These are phyloP conservation scores for Bacillus rossius DNA, from an alignment of 1,140 invertebrate genomes.

Conservation along the genomic window DNA sequence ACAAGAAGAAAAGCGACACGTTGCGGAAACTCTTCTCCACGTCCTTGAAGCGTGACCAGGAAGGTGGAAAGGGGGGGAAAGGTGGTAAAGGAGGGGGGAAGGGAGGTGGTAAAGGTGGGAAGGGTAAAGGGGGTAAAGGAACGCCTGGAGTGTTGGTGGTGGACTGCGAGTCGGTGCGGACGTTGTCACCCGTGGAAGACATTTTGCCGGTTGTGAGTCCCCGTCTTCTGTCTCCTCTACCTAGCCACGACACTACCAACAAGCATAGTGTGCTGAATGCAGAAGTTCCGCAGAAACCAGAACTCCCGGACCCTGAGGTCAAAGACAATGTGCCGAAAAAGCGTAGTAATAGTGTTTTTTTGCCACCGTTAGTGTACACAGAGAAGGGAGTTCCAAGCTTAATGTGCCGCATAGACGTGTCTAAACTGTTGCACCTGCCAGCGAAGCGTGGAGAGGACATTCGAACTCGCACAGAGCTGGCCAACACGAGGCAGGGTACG, in stretches of 20 bases:
- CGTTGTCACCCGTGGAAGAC: constrained; percentile 20
- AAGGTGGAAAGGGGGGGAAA: constrained; percentile 40
- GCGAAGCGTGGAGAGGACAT: constrained; percentile 39
- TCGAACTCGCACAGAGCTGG: constrained; percentile 44
- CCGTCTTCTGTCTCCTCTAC: constrained; percentile 7
- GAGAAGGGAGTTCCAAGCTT: constrained; percentile 37
- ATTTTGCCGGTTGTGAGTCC: background rate
- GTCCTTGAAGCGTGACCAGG: constrained; percentile 39
- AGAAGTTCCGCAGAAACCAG: background rate
- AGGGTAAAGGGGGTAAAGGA: constrained; percentile 41
- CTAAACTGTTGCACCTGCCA: constrained; percentile 35
- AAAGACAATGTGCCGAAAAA: background rate
- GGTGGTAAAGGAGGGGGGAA: constrained; percentile 52
- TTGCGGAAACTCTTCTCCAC: constrained; percentile 57
- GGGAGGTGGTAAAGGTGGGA: constrained; percentile 45
- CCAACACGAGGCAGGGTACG: constrained; percentile 47
- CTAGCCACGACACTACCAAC: background rate
- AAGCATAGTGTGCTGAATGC: background rate
- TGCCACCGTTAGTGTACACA: constrained; percentile 29
- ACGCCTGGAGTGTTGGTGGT: constrained; percentile 11
- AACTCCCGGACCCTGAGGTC: background rate
- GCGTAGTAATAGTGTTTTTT: background rate
- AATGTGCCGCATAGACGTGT: constrained; percentile 42
- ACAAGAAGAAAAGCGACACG: constrained; percentile 67
- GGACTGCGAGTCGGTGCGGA: constrained; percentile 38